Percentiles rank a stretch among this genome's conserved stretches.
Conservation (phyloP, 2,113 vertebrate genomes). For the Cyanoramphus novaezelandiae region DNA sequence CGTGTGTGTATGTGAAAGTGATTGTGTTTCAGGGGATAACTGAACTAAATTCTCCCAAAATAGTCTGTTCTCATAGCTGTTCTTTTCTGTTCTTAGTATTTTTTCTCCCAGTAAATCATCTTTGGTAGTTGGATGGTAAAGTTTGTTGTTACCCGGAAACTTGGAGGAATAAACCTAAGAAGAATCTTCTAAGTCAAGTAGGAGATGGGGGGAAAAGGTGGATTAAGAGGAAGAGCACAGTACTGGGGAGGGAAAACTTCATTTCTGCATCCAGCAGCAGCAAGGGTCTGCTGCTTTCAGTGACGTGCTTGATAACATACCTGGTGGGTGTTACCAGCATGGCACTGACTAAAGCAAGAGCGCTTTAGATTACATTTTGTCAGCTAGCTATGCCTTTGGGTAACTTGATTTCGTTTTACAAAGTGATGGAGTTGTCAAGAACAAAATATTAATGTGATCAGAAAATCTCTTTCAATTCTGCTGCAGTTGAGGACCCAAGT, state of each 20-base stretch:
- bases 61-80: not conserved
- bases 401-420: not conserved
- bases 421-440: not conserved
- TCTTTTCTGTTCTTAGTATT: not conserved
- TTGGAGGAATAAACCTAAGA: not conserved
- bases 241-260: not conserved
- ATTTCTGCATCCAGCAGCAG: not conserved
- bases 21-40: not conserved
- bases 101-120: not conserved
- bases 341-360: not conserved
- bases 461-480: not conserved
- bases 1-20: not conserved
- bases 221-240: not conserved
- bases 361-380: not conserved
- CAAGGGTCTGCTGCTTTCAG: not conserved
- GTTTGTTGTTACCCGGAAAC: not conserved
- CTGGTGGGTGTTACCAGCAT: not conserved
- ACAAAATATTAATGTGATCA: not conserved
- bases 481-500: not conserved
- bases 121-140: not conserved
- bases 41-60: not conserved
- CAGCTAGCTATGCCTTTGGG: not conserved
- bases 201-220: not conserved
- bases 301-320: rapidly evolving
- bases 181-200: not conserved